phyloP scores from a whole-genome alignment of 2,113 vertebrate genomes.

The Chaetodon auriga region DNA sequence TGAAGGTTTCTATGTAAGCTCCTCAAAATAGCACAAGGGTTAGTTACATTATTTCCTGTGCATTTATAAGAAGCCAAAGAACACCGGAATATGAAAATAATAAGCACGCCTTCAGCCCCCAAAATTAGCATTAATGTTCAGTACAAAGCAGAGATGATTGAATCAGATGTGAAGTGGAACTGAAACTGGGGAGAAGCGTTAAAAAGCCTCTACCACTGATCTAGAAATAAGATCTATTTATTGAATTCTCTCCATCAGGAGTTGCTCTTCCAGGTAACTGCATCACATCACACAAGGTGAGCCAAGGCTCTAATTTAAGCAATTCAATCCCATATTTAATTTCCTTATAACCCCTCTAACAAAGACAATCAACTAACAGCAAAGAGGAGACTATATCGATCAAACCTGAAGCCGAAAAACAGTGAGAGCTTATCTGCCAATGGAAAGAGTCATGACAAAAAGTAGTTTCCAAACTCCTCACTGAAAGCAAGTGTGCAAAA shows the following conservation, averaged over 20 bases:
- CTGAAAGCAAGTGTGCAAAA: neutral
- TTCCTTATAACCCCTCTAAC: neutral
- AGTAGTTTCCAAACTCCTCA: neutral
- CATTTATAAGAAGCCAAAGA: constrained; percentile 33
- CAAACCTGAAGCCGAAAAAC: neutral
- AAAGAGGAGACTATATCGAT: neutral
- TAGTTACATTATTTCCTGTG: constrained; percentile 44
- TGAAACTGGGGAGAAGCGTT: neutral
- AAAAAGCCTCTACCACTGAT: constrained; percentile 23
- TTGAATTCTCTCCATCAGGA: neutral
- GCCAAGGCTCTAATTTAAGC: neutral
- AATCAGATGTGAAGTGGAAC: constrained; percentile 33
- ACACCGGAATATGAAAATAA: constrained; percentile 26
- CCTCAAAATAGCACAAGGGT: constrained; percentile 48
- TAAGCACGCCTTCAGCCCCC: constrained; percentile 1
- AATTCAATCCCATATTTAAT: neutral
- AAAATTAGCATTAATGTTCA: constrained; percentile 33
- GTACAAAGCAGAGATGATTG: neutral
- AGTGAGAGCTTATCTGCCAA: neutral
- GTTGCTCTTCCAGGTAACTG: constrained; percentile 20
- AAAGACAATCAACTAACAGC: neutral
- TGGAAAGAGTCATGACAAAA: neutral
- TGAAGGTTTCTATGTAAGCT: constrained; percentile 42
- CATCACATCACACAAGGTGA: neutral
- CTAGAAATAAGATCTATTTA: constrained; percentile 15